Percentiles rank a stretch among this genome's conserved stretches.
phyloP scores from a whole-genome alignment of 2,888 invertebrate genomes.

The Nomada ferruginata region DNA sequence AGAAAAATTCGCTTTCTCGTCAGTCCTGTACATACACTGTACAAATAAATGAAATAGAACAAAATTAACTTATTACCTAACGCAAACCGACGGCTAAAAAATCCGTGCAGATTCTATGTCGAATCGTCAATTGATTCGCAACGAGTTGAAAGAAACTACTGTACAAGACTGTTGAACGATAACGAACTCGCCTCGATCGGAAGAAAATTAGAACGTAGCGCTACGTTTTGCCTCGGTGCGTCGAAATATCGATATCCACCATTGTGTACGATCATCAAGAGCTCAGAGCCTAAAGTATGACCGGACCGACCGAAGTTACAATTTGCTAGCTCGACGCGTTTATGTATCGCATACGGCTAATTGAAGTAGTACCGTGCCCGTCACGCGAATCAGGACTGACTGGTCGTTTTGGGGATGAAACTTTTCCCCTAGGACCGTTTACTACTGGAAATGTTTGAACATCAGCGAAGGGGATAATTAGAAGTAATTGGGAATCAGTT shows the following conservation, averaged over 20 bases:
- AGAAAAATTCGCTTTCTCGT: too few species aligned
- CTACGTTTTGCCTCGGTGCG: background rate
- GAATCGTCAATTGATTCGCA: background rate
- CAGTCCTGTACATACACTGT: too few species aligned
- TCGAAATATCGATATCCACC: constrained; percentile 6
- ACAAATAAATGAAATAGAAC: too few species aligned
- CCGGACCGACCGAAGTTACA: constrained; percentile 33
- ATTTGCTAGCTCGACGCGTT: constrained; percentile 1
- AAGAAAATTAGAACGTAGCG: background rate
- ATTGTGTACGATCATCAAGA: constrained; percentile 9
- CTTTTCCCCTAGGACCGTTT: constrained; percentile 60
- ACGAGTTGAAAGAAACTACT: background rate
- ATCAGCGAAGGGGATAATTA: constrained; percentile 57
- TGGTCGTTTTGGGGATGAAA: constrained; percentile 35
- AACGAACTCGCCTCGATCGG: background rate
- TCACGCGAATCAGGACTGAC: constrained; percentile 53
- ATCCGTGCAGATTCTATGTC: background rate
- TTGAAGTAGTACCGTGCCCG: constrained; percentile 62
- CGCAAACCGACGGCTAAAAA: background rate
- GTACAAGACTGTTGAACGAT: background rate
- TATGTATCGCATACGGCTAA: constrained; percentile 56
- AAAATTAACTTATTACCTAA: too few species aligned
- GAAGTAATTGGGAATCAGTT: constrained; percentile 65
- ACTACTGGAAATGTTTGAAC: constrained; percentile 60
- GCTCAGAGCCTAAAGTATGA: constrained; percentile 31